Percentiles rank a stretch among this genome's conserved stretches.
Conservation (phyloP, 2,888 invertebrate genomes). For the Mesorhabditis sp. region DNA sequence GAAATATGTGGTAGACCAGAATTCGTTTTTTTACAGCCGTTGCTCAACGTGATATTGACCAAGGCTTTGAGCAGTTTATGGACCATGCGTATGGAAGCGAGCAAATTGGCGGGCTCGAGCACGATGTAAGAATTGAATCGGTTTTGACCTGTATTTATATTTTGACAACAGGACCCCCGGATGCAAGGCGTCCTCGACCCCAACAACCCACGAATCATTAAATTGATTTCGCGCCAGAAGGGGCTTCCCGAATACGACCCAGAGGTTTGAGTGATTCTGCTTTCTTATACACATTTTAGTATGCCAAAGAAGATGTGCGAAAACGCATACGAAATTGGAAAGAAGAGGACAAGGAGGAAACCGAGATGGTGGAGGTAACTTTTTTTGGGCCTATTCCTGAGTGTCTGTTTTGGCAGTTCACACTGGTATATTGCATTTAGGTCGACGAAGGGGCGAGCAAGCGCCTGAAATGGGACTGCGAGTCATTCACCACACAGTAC, state of each 20-base stretch:
- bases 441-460: constrained; percentile 33
- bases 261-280: constrained; percentile 12
- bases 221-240: constrained; percentile 75
- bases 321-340: constrained; percentile 31
- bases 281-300: constrained; percentile 12
- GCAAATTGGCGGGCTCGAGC: constrained; percentile 35
- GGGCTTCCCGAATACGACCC: constrained; percentile 59
- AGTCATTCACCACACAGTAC: constrained; percentile 68
- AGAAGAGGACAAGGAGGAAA: constrained; percentile 32
- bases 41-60: constrained; percentile 30
- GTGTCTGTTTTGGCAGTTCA: not conserved
- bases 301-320: constrained; percentile 32
- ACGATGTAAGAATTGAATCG: constrained; percentile 59
- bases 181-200: constrained; percentile 68
- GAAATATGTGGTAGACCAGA: not conserved
- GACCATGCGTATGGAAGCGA: constrained; percentile 36
- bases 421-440: constrained; percentile 9
- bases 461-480: constrained; percentile 53
- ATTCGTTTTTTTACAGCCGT: not conserved
- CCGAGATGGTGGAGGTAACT: constrained; percentile 32
- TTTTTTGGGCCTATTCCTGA: not conserved
- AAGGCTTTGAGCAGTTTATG: constrained; percentile 33
- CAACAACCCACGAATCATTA: constrained; percentile 70
- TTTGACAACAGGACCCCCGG: not conserved
- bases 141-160: not conserved